These are phyloP conservation scores for Apamea monoglypha DNA, from an alignment of 2,888 invertebrate genomes.

Conservation along the genomic window DNA sequence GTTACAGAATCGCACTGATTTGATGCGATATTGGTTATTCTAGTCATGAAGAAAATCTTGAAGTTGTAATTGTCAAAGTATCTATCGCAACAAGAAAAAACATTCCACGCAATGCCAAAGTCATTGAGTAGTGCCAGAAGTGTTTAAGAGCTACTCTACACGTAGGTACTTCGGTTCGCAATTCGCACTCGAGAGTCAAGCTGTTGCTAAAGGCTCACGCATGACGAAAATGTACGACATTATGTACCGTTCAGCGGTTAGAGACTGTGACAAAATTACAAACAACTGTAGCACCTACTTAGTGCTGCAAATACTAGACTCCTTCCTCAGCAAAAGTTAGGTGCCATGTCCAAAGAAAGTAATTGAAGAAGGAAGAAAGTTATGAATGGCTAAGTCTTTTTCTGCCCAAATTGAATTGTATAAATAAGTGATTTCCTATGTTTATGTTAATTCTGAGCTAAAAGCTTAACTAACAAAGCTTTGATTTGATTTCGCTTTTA, in stretches of 20 bases:
- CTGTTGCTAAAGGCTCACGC: slow-evolving; percentile 18
- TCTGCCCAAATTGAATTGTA: not conserved
- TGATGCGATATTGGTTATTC: not conserved
- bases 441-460: not conserved
- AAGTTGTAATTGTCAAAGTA: not conserved
- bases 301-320: not conserved
- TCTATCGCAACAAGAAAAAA: slow-evolving; percentile 16
- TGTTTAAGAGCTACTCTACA: slow-evolving; percentile 34
- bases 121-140: slow-evolving; percentile 34
- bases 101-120: slow-evolving; percentile 1
- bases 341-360: not conserved
- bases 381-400: not conserved
- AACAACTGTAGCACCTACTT: not conserved
- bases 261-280: not conserved
- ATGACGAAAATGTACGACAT: slow-evolving; percentile 19
- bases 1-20: no score
- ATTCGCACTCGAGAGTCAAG: slow-evolving; percentile 9
- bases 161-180: slow-evolving; percentile 17
- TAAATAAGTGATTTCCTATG: not conserved
- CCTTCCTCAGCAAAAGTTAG: not conserved
- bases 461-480: not conserved
- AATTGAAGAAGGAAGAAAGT: not conserved
- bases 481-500: not conserved
- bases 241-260: not conserved
- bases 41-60: not conserved